Percentiles rank a stretch among this genome's conserved stretches.
These are phyloP conservation scores for Oostethus manadensis DNA, from an alignment of 2,113 vertebrate genomes.

Conservation along the genomic window DNA sequence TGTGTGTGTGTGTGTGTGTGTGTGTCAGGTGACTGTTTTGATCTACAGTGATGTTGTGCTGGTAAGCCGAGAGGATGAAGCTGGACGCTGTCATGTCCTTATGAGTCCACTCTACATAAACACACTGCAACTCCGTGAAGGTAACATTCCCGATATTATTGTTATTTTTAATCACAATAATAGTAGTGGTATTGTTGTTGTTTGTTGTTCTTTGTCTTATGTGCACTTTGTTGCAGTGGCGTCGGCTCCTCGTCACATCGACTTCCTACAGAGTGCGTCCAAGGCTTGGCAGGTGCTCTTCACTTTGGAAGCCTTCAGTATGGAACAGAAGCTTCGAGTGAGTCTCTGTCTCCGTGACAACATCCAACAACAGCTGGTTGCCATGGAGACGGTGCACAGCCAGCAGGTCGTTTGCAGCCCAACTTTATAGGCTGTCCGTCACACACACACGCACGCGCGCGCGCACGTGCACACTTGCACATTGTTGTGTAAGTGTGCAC, in stretches of 20 bases:
- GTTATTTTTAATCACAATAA: too few relatives aligned
- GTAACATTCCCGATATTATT: not conserved
- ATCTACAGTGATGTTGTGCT: constrained; percentile 88
- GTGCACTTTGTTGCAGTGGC: constrained; percentile 47
- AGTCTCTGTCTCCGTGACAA: constrained; percentile 86
- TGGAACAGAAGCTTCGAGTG: constrained; percentile 87
- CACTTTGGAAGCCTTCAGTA: constrained; percentile 84
- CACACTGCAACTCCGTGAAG: constrained; percentile 81
- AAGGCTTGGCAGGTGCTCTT: constrained; percentile 73
- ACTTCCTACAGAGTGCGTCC: constrained; percentile 79
- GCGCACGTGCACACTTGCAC: too few relatives aligned
- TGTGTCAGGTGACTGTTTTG: constrained; percentile 81
- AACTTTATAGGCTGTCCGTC: not conserved
- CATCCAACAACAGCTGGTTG: constrained; percentile 76
- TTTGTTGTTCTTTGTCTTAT: too few relatives aligned
- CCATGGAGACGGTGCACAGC: constrained; percentile 13
- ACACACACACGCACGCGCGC: too few relatives aligned
- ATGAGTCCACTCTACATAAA: constrained; percentile 87
- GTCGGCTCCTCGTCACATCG: constrained; percentile 79
- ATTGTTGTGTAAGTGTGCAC: not conserved
- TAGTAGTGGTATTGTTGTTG: too few relatives aligned
- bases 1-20: constrained; percentile 18
- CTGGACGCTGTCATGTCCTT: constrained; percentile 81
- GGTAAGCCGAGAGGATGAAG: constrained; percentile 85
- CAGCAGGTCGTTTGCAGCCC: constrained; percentile 20